phyloP scores from a whole-genome alignment of 1,140 invertebrate species.

The Oncopodura yosiiana region DNA sequence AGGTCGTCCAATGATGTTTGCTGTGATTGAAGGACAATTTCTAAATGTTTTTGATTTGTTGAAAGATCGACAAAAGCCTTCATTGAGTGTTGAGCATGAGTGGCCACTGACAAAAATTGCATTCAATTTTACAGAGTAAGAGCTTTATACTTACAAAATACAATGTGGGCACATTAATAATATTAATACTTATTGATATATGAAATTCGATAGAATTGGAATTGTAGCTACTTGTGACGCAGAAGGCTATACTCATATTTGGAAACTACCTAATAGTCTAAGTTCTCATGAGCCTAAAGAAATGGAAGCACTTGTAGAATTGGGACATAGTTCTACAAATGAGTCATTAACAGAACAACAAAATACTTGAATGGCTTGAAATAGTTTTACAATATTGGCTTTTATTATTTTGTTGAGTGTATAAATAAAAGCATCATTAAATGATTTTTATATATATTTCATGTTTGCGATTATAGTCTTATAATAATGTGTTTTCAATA shows the following conservation, averaged over 20 bases:
- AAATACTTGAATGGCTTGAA: too few species aligned
- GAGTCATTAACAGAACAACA: too few species aligned
- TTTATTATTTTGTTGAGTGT: too few species aligned
- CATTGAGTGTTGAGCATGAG: conserved; percentile 16
- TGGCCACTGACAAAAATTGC: conserved; percentile 5
- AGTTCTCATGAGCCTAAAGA: conserved; percentile 6
- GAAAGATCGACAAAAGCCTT: conserved; percentile 5
- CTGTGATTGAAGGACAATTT: conserved; percentile 2
- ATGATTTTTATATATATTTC: too few species aligned
- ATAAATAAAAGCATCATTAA: too few species aligned
- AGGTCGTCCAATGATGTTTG: conserved; percentile 29
- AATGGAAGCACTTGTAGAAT: conserved; percentile 20
- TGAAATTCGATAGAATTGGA: conserved; percentile 9
- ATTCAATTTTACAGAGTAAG: conserved; percentile 27
- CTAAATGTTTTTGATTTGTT: conserved; percentile 25
- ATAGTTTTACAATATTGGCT: too few species aligned
- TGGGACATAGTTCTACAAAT: conserved; percentile 12
- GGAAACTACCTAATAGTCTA: conserved; percentile 22
- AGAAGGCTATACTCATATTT: conserved; percentile 26
- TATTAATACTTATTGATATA: neutral
- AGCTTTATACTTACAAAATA: neutral
- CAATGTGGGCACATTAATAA: too few species aligned
- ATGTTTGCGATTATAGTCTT: too few species aligned
- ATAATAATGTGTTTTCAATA: too few species aligned
- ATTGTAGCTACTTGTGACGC: conserved; percentile 12